Base-by-base conservation (phyloP, 2,888 invertebrate species). In the Ramazzottius varieornatus region DNA sequence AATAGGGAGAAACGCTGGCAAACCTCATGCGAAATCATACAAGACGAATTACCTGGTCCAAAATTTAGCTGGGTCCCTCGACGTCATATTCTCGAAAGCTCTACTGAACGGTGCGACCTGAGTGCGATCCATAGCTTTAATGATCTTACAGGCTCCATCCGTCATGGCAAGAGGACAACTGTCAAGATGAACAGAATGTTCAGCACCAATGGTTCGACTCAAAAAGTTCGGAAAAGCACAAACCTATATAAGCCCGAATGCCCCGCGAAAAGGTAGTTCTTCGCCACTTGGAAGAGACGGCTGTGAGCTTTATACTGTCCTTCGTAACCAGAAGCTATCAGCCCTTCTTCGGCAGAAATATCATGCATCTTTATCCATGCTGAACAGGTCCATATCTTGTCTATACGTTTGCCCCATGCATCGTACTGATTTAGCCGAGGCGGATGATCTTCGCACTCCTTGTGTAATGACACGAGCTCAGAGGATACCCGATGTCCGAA, bases 161-260 rank as follows among this genome's bases (percentile, higher is more conserved):
- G 81, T 81, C 81, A 81, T 81, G 1, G 81, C 81, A 63, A 81
- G 72, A 0, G 81, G 81, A 71, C 81, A 81, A 20, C 76, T 74
- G 68, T n/a, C n/a, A n/a, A n/a, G n/a, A n/a, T n/a, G n/a, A n/a
- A n/a, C n/a, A n/a, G n/a, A n/a, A n/a, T n/a, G n/a, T n/a, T n/a
- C n/a, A n/a, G n/a, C n/a, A n/a, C n/a, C n/a, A n/a, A n/a, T n/a
- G n/a, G n/a, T n/a, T n/a, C n/a, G n/a, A n/a, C n/a, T n/a, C n/a
- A n/a, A n/a, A n/a, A n/a, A n/a, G n/a, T n/a, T n/a, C n/a, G n/a
- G n/a, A n/a, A n/a, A n/a, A n/a, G n/a, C n/a, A n/a, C n/a, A n/a
- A n/a, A n/a, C n/a, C n/a, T n/a, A n/a, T 77, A 80, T 32, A 81
- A 72, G 1, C 81, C 81, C 2, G 80, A 76, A 0, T 79, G 78